Evolutionary conservation across 2,797 vertebrate species (phyloP).

Genomic region (Melanogrammus aeglefinus): DNA sequence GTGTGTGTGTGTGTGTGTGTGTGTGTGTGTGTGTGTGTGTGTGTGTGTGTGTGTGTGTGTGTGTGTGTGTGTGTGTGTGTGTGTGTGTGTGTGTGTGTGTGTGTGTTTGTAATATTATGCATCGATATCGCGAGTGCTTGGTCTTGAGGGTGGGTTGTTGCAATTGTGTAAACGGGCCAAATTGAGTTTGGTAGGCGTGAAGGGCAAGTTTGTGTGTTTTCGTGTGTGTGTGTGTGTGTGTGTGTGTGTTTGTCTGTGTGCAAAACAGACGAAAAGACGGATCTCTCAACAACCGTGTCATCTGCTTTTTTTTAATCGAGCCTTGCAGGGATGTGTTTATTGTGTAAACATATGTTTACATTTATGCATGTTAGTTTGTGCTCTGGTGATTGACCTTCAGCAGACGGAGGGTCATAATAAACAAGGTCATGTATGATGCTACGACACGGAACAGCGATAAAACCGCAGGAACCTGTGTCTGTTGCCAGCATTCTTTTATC

Average conservation of each 20-base stretch:
- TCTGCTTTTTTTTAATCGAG: constrained; percentile 68
- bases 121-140: not conserved
- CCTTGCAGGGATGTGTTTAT: constrained; percentile 60
- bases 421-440: constrained; percentile 30
- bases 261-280: constrained; percentile 54
- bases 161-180: constrained; percentile 24
- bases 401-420: constrained; percentile 37
- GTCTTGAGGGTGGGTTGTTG: constrained; percentile 6
- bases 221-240: too few relatives aligned
- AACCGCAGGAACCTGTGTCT: not conserved
- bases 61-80: not conserved
- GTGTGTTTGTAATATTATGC: not conserved
- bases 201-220: not conserved
- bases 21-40: not conserved
- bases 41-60: not conserved
- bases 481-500: constrained; percentile 6
- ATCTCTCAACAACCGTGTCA: constrained; percentile 70
- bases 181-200: not conserved
- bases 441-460: constrained; percentile 1
- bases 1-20: not conserved
- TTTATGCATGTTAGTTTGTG: constrained; percentile 41
- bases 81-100: not conserved
- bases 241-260: not conserved
- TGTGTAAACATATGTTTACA: constrained; percentile 32
- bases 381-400: constrained; percentile 12